These are phyloP conservation scores for Anabacerthia variegaticeps DNA, from an alignment of 2,797 vertebrate species.

Conservation along the genomic window DNA sequence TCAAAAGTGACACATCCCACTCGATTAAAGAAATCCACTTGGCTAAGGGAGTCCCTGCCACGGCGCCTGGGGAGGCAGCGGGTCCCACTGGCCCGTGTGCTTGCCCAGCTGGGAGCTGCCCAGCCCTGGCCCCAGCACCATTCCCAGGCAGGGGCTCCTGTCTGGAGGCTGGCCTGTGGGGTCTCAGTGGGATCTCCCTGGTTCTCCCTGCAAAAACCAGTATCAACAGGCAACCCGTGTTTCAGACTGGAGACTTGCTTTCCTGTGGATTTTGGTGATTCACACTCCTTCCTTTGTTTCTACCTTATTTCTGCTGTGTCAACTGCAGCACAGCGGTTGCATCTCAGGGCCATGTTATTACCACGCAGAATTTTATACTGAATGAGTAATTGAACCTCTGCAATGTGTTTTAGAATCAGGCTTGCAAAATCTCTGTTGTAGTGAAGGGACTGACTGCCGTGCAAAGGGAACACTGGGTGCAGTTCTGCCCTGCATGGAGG, in stretches of 20 bases:
- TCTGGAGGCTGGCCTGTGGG: background rate
- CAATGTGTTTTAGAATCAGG: background rate
- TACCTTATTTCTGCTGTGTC: background rate
- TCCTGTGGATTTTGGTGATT: background rate
- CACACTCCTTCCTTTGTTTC: background rate
- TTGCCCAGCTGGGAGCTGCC: background rate
- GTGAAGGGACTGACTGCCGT: accelerated
- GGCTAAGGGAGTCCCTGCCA: background rate
- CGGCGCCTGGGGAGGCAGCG: accelerated
- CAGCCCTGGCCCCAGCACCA: background rate
- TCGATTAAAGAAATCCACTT: background rate
- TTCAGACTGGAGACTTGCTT: background rate
- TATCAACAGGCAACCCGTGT: background rate
- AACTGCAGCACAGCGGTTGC: background rate
- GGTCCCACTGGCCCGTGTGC: accelerated
- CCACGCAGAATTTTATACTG: background rate
- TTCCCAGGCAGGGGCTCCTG: accelerated
- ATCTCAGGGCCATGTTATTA: background rate
- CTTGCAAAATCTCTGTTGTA: background rate
- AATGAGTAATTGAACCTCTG: background rate
- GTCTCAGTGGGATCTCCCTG: background rate
- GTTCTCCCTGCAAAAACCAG: background rate
- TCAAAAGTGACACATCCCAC: background rate
- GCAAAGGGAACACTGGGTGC: background rate
- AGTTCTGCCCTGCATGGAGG: background rate